A percentile compares a stretch with the other conserved stretches of the same genome.
These are phyloP conservation scores for Tineola bisselliella DNA, from an alignment of 2,888 invertebrate species.

Conservation along the genomic window DNA sequence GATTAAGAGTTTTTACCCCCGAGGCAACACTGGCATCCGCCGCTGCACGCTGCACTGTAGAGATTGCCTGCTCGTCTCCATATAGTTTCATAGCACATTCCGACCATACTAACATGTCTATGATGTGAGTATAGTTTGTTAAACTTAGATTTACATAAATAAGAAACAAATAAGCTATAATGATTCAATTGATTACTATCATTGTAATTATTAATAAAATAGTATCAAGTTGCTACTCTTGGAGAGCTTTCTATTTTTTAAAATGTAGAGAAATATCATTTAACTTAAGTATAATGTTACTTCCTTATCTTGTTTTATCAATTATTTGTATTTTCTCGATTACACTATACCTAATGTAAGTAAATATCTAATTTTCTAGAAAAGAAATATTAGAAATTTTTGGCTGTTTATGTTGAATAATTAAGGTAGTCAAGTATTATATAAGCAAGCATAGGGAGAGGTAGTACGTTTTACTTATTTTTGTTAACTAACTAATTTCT, in stretches of 20 bases:
- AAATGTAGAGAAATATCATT: not conserved
- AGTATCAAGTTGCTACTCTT: too few species aligned
- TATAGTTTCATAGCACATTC: slow-evolving; percentile 5
- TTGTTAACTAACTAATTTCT: too few species aligned
- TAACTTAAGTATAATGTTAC: not conserved
- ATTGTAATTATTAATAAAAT: too few species aligned
- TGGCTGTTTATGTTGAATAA: not conserved
- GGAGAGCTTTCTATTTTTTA: too few species aligned
- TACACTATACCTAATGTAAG: not conserved
- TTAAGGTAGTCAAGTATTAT: too few species aligned
- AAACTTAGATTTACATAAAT: not conserved
- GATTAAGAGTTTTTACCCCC: slow-evolving; percentile 45
- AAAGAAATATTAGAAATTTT: not conserved
- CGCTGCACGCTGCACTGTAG: not conserved
- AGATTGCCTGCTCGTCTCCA: not conserved
- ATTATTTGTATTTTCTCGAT: not conserved
- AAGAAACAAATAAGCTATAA: not conserved
- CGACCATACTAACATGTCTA: not conserved
- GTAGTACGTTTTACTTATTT: too few species aligned
- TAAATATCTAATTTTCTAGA: not conserved
- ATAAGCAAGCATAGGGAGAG: too few species aligned
- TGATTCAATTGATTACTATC: not conserved
- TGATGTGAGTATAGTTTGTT: not conserved
- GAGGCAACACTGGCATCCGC: slow-evolving; percentile 36
- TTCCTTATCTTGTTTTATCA: not conserved